phyloP scores from a whole-genome alignment of 2,113 vertebrate genomes.

The Oxyura jamaicensis region DNA sequence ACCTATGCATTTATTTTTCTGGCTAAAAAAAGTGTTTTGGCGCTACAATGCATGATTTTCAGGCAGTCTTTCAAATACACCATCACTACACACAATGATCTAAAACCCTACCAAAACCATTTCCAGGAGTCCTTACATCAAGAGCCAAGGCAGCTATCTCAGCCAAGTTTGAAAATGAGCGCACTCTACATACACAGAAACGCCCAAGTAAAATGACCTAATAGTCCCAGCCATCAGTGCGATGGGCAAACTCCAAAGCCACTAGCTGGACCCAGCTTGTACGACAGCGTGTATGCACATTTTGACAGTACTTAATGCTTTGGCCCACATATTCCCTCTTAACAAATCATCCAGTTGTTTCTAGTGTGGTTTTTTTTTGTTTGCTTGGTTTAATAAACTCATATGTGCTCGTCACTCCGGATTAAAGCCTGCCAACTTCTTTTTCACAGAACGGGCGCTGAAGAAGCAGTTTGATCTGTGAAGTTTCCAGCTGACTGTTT shows the following conservation, averaged over 20 bases:
- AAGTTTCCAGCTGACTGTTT: background rate
- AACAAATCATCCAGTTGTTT: background rate
- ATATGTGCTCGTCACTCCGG: background rate
- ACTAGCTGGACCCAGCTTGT: background rate
- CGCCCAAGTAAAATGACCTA: background rate
- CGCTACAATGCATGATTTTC: background rate
- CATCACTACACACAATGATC: background rate
- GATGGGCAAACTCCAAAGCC: background rate
- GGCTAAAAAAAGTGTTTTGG: background rate
- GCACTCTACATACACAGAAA: background rate
- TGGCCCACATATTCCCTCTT: fast-evolving
- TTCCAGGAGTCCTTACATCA: background rate
- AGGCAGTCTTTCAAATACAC: background rate
- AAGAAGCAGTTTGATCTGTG: background rate
- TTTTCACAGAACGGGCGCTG: background rate
- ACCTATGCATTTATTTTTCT: background rate
- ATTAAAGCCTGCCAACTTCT: background rate
- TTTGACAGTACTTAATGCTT: background rate
- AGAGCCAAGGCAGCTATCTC: background rate
- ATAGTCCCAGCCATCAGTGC: background rate
- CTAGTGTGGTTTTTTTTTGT: background rate
- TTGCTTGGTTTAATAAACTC: background rate
- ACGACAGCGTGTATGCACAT: fast-evolving
- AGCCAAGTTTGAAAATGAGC: background rate
- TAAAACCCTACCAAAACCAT: background rate